phyloP scores from a whole-genome alignment of 2,113 vertebrate species.

The Beaufortia kweichowensis region DNA sequence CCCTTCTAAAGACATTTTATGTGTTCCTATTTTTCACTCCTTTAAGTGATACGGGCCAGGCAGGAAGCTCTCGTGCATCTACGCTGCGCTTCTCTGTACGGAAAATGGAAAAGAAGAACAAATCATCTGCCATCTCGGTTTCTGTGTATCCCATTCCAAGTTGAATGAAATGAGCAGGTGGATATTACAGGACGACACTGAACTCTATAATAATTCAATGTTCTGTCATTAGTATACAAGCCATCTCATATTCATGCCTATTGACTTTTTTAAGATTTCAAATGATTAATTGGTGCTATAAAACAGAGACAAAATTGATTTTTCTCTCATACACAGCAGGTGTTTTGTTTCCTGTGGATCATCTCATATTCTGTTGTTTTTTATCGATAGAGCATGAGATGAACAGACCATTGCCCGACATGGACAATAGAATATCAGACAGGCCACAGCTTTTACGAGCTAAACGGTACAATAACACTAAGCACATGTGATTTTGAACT shows the following conservation, averaged over 20 bases:
- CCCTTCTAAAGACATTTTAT: conserved; percentile 49
- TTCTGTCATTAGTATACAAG: conserved; percentile 54
- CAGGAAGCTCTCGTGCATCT: conserved; percentile 37
- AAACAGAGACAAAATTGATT: conserved; percentile 62
- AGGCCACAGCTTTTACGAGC: background rate
- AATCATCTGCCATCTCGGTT: conserved; percentile 19
- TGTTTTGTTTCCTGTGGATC: conserved; percentile 44
- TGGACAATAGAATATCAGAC: conserved; percentile 27
- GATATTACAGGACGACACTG: conserved; percentile 25
- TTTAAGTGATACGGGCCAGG: conserved; percentile 40
- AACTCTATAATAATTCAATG: conserved; percentile 46
- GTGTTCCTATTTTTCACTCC: conserved; percentile 55
- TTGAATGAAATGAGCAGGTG: conserved; percentile 30
- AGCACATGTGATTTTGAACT: conserved; percentile 35
- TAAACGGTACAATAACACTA: conserved; percentile 27
- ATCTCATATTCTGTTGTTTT: conserved; percentile 51
- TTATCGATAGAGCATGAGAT: conserved; percentile 40
- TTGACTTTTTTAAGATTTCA: conserved; percentile 62
- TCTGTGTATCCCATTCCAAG: conserved; percentile 25
- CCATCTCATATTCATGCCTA: background rate
- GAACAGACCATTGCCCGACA: background rate
- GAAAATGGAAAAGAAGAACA: conserved; percentile 29
- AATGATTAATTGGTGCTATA: conserved; percentile 67
- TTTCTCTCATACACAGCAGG: background rate
- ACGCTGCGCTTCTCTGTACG: conserved; percentile 17